Base-by-base conservation (phyloP, 1,140 invertebrate genomes). In the Neelides sp. region DNA sequence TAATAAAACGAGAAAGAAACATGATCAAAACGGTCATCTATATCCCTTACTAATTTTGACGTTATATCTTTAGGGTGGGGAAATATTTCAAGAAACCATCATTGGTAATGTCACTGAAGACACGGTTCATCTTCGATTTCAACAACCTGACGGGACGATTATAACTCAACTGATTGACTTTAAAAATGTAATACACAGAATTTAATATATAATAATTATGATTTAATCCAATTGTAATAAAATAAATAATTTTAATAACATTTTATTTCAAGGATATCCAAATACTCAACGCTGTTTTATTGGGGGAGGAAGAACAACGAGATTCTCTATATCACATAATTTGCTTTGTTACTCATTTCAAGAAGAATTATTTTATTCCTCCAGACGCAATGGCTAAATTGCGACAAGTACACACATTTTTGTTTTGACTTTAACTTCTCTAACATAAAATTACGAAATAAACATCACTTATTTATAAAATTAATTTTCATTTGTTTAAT, bases 301-400 rank as follows among this genome's bases (percentile, higher is more conserved):
- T 91, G n/a, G 89, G 86, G n/a, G 91, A 94, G 65, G 89, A 94
- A 66, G 91, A 94, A 67, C 73, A 84, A 36, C 87, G 87, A 2
- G 85, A 91, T 65, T 83, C 78, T 62, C 84, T 87, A 59, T 85
- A 85, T 66, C 88, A 93, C 71, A 84, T 85, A 1, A 76, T 94
- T 66, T 95, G 91, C 67, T 95, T 94, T 68, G 78, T 93, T 1
- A 83, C 82, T 56, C 83, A 88, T 64, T 84, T 91, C 63, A 79
- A 80, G 48, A 88, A 88, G 69, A 81, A 87, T 62, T 61, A 64
- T 37, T 94, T 94, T 65, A 94, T 95, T 64, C 88, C 89, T 1
- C 83, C 89, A 13, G 91, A 94, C 70, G 90, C 90, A 15, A 94
- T 96, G 85, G 83, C 88, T n/a, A 94, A 94, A 69, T 68, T 95